Base-by-base conservation (phyloP, 2,888 invertebrate species). In the Drosophila koepferae region DNA sequence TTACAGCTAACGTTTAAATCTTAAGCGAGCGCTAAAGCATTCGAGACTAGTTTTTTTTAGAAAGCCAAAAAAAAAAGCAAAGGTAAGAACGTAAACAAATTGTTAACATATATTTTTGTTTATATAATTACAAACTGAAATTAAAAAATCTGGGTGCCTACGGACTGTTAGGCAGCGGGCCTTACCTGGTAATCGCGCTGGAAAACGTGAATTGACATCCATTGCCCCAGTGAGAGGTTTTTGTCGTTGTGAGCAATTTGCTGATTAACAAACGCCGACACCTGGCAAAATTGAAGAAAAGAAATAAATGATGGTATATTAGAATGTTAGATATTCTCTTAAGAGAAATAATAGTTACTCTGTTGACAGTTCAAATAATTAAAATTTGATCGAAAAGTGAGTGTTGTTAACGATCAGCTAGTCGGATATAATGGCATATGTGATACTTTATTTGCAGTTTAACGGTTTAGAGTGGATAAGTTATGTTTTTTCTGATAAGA, bases 141-240 rank as follows among this genome's bases (percentile, higher is more conserved):
- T 51, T 34, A 80, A 63, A 63, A 63, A 63, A 23, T 23, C 28
- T 4, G 16, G 56, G 69, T 56, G 53, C 38, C 54, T 54, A 51
- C 49, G 34, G 40, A 31, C 49, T 48, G 41, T 36, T 41, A 58
- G 62, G 64, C 55, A 49, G 55, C 38, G 62, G 59, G 55, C 77
- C 83, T 88, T 80, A 86, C 86, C 86, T 85, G 86, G 86, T 54
- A 86, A 74, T 80, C 86, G 82, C 63, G 80, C 36, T 74, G 85
- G 68, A 68, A 86, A 86, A 72, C 76, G 87, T 74, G 83, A 82
- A 84, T 89, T 85, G 74, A 63, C 64, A 74, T 86, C 85, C 85
- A 86, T 86, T 67, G 85, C 81, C 83, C 74, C 71, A 67, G 54
- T 51, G 66, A 68, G 38, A 18, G 41, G 66, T 56, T 34, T 59